These are phyloP conservation scores for Sarcoramphus papa DNA, from an alignment of 2,797 vertebrate species.

Conservation along the genomic window DNA sequence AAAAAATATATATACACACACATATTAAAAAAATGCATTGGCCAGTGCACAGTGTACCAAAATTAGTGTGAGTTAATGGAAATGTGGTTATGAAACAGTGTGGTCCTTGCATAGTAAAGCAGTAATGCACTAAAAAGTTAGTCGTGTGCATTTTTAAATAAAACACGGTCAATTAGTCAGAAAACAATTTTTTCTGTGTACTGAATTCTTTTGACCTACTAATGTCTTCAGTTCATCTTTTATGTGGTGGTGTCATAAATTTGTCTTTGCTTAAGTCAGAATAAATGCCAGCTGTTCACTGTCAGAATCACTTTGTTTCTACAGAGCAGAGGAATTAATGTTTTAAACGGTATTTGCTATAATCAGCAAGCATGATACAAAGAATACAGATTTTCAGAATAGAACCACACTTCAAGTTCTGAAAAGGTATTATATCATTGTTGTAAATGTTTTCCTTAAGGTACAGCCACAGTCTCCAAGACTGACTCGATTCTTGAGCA, in stretches of 20 bases:
- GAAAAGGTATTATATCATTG: background rate
- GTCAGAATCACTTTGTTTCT: background rate
- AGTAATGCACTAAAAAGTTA: background rate
- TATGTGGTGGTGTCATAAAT: background rate
- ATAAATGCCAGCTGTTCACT: background rate
- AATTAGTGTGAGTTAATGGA: background rate
- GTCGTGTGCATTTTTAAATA: background rate
- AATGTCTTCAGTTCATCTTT: background rate
- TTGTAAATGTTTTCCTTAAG: background rate
- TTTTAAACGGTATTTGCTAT: background rate
- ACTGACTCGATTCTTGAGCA: background rate
- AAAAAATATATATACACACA: too few relatives aligned
- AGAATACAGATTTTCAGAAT: background rate
- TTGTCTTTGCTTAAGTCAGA: background rate
- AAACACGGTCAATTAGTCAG: background rate
- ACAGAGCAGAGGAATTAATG: background rate
- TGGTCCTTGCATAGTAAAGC: background rate
- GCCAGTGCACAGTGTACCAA: background rate
- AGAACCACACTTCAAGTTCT: background rate
- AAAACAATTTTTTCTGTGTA: background rate
- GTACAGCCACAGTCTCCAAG: background rate
- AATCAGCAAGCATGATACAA: background rate
- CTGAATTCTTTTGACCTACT: background rate
- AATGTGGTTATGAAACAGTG: background rate
- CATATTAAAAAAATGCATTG: background rate